Evolutionary conservation across 2,888 invertebrate species (phyloP).

Genomic region (Drosophila flavopinicola): DNA sequence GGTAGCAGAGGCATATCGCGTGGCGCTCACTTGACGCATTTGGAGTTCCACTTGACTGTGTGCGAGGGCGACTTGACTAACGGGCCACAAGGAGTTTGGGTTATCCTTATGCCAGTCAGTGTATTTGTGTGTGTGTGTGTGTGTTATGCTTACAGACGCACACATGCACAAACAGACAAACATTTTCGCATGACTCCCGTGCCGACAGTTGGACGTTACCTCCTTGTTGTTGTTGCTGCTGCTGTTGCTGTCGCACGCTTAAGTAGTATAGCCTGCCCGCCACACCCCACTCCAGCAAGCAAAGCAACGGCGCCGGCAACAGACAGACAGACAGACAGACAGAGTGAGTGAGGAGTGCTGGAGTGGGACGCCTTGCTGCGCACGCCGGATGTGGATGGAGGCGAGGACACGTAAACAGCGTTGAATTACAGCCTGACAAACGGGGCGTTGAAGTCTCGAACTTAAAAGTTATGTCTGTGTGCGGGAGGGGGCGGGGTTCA

Average conservation of each 20-base stretch:
- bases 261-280: constrained; percentile 54
- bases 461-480: constrained; percentile 73
- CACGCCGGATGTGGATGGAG: constrained; percentile 36
- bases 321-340: constrained; percentile 9
- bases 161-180: constrained; percentile 27
- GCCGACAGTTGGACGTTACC: constrained; percentile 63
- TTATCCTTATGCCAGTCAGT: constrained; percentile 41
- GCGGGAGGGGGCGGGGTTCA: constrained; percentile 1
- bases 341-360: constrained; percentile 30
- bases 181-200: constrained; percentile 61
- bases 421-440: constrained; percentile 78
- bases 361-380: constrained; percentile 45
- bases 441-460: constrained; percentile 78
- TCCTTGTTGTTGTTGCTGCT: constrained; percentile 29
- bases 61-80: constrained; percentile 61
- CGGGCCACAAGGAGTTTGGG: constrained; percentile 34
- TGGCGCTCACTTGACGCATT: constrained; percentile 66
- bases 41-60: constrained; percentile 59
- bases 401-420: constrained; percentile 71
- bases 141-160: constrained; percentile 34
- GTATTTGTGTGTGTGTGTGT: constrained; percentile 10
- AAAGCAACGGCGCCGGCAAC: constrained; percentile 5
- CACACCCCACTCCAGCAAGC: constrained; percentile 2
- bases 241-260: constrained; percentile 60
- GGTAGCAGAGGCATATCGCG: constrained; percentile 43